Evolutionary conservation across 2,888 invertebrate genomes (phyloP).

Genomic region (Machimus rusticus): DNA sequence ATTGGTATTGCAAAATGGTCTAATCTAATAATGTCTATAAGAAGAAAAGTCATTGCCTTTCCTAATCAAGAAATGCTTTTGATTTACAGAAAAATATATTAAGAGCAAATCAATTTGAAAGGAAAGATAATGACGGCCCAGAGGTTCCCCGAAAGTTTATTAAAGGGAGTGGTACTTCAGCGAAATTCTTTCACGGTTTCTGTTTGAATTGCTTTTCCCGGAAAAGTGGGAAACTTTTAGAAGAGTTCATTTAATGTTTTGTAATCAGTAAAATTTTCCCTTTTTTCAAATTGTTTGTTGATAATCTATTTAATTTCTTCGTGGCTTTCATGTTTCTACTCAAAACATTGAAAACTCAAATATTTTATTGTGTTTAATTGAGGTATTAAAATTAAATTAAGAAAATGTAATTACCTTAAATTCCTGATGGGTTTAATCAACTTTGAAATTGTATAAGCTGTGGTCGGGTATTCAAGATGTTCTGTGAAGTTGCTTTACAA

Average conservation of each 20-base stretch:
- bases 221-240: neutral
- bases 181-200: neutral
- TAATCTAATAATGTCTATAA: neutral
- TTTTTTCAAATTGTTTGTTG: neutral
- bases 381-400: neutral
- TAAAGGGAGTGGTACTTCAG: neutral
- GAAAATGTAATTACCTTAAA: neutral
- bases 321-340: neutral
- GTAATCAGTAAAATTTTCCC: neutral
- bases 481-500: neutral
- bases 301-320: neutral
- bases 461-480: neutral
- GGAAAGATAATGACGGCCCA: neutral
- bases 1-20: neutral
- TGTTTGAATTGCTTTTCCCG: neutral
- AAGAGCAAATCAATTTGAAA: neutral
- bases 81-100: conserved; percentile 1
- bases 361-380: neutral
- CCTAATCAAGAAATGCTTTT: neutral
- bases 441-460: neutral
- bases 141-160: neutral
- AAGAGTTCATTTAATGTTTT: conserved; percentile 1
- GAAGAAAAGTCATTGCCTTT: neutral
- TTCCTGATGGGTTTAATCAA: neutral
- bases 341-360: neutral